Percentiles rank a stretch among this genome's conserved stretches.
Evolutionary conservation across 2,113 vertebrate species (phyloP).

Genomic region (Sclerurus mexicanus): DNA sequence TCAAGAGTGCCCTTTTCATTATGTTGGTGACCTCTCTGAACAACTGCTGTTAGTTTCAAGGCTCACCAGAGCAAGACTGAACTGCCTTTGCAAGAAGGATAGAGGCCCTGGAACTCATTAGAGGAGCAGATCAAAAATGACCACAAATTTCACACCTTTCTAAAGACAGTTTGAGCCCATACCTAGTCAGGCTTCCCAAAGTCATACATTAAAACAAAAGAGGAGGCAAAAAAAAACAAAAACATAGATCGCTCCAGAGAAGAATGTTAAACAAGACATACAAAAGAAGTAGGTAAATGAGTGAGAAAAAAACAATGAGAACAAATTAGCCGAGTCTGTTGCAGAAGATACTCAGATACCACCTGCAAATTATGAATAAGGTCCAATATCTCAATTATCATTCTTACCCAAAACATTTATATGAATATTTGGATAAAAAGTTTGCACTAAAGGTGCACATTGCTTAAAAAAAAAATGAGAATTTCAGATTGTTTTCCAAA

Average conservation of each 20-base stretch:
- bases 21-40: conserved; percentile 1
- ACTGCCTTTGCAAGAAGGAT: background rate
- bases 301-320: background rate
- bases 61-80: conserved; percentile 18
- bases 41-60: conserved; percentile 24
- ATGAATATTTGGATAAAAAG: background rate
- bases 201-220: background rate
- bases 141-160: background rate
- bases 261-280: background rate
- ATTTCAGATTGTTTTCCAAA: background rate
- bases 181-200: background rate
- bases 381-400: background rate
- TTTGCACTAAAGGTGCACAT: background rate
- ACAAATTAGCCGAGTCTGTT: background rate
- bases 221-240: background rate
- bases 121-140: background rate
- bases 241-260: background rate
- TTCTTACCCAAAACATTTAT: background rate
- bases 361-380: background rate
- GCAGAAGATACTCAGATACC: background rate
- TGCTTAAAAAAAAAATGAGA: background rate
- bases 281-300: background rate
- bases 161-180: background rate
- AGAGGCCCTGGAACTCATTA: background rate
- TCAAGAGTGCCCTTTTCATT: conserved; percentile 37